Evolutionary conservation across 2,888 invertebrate genomes (phyloP), one percentile per base, ranked within the genome.

Genomic region (Caradrina clavipalpis): DNA sequence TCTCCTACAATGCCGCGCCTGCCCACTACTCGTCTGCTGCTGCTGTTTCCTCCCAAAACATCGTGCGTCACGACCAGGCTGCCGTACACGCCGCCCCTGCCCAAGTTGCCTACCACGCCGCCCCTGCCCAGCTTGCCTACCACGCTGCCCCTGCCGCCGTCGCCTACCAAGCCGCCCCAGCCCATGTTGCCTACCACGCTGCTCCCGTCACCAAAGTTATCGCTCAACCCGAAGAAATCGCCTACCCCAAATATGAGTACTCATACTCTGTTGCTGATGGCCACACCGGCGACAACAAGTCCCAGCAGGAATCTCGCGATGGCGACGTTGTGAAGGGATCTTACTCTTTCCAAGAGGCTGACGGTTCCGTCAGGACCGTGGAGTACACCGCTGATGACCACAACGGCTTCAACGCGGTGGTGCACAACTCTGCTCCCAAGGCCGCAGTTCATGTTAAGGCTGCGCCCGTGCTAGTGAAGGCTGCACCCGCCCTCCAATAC

Each of bases 271-370:
- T 96, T 10, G 91, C 94, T 81, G 96, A 96, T 81, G 91, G 92
- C 50, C 94, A 96, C 89, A 95, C 96, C 85, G 96, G 96, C 42
- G 96, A 96, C 91, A 91, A 93, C 88, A 96, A 96, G 88, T 91
- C 91, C 75, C 96, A 95, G 86, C 95, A 95, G 79, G 96, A 96
- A 82, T 78, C 85, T 73, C 91, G 94, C 67, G 96, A 96, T 73
- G 96, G 96, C 51, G 96, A 96, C 83, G 92, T 91, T 17, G 95
- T 96, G 51, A 93, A 95, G 85, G 96, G 95, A 69, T 91, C 93
- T 6, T 95, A 96, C 91, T 93, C 94, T 5, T 90, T 96, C 80
- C 89, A 92, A 67, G 96, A 96, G 83, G 93, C 96, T 58, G 96
- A 96, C 78, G 96, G 96, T 79, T 95, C 95, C 83, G 82, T 93